A percentile compares a stretch with the other conserved stretches of the same genome.
Evolutionary conservation across 2,113 vertebrate species (phyloP).

Genomic region (Bubo scandiacus): DNA sequence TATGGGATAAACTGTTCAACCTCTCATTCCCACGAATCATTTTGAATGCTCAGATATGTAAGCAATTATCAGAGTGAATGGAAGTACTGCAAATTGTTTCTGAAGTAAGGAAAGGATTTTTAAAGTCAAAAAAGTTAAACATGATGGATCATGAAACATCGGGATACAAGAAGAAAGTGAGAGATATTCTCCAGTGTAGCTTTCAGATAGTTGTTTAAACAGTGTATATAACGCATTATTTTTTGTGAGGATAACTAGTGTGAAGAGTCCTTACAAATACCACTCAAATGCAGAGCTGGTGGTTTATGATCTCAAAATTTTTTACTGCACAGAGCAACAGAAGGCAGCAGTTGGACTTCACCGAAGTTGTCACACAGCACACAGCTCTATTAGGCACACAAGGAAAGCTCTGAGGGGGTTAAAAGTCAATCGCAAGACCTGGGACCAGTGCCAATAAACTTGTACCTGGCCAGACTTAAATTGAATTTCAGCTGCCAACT

Average conservation of each 20-base stretch:
- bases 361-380: not conserved
- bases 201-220: not conserved
- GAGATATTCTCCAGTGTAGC: not conserved
- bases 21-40: not conserved
- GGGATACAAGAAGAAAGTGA: not conserved
- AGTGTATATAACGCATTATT: not conserved
- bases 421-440: constrained; percentile 52
- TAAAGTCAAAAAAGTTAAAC: not conserved
- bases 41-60: not conserved
- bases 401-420: constrained; percentile 41
- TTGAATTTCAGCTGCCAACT: constrained; percentile 69
- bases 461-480: constrained; percentile 56
- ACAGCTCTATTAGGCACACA: constrained; percentile 23
- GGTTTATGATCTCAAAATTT: constrained; percentile 14
- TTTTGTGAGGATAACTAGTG: not conserved
- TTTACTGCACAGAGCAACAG: constrained; percentile 2
- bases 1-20: not conserved
- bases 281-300: not conserved
- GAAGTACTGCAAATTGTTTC: not conserved
- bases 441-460: constrained; percentile 51
- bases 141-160: not conserved
- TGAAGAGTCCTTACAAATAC: not conserved
- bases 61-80: not conserved
- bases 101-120: not conserved
- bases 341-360: constrained; percentile 10